Base-by-base conservation (phyloP, 1,140 invertebrate genomes). In the Drosophila pseudoananassae region DNA sequence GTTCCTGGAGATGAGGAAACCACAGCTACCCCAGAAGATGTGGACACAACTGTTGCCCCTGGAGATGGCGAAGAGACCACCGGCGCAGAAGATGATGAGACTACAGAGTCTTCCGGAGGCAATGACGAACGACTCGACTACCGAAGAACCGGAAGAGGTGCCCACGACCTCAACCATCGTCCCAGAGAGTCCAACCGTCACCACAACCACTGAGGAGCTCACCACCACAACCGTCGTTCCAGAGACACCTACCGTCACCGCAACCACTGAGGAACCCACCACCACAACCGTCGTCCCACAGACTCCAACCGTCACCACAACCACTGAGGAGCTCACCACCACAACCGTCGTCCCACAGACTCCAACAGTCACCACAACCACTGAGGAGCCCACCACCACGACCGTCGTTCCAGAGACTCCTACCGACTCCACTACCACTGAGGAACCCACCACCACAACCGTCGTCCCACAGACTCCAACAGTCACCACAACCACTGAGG, bases 61-160 rank as follows among this genome's bases (percentile, higher is more conserved):
- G 38, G 14, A 15, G 36, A 38, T 9, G n/a, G 10, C 5, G 38
- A 40, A 40, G n/a, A 20, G 31, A 33, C 31, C 31, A 33, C 31
- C 10, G 52, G 55, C 7, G 46, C 27, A 0, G 56, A n/a, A 25
- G 31, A 59, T 25, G 56, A 45, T 10, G 1, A 51, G 6, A 61
- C 59, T 1, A 61, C 57, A 5, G 61, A 20, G 4, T n/a, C 9
- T 6, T 31, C 56, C 1, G 63, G 33, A 12, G 10, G 15, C 56
- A 20, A 7, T 1, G 31, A 8, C 0, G 51, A 38, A 38, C 0
- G 56, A 58, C 1, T 23, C 55, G 2, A 72, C 69, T 6, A 43
- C 45, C 12, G 23, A 23, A 0, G 25, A 29, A 5, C 46, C 63
- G 5, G 45, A 40, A 10, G 60, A 49, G 6, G 29, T 12, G 2